These are phyloP conservation scores for Cygnus atratus DNA, from an alignment of 2,113 vertebrate genomes.

Conservation along the genomic window DNA sequence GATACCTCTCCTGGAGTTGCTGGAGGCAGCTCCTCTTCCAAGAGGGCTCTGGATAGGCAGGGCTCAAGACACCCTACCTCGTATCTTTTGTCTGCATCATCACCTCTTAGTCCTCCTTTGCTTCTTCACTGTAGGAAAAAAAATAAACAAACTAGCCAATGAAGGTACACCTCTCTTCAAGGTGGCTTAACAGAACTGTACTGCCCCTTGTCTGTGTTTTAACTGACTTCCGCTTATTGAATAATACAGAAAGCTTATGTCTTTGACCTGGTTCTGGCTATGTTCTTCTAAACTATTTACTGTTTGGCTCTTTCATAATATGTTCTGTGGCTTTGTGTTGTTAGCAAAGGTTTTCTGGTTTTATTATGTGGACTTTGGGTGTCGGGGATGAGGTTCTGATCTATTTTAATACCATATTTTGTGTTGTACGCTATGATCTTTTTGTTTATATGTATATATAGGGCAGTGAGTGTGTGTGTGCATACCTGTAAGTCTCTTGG, in stretches of 20 bases:
- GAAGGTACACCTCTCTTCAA: not conserved
- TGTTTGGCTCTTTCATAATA: not conserved
- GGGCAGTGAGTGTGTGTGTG: not conserved
- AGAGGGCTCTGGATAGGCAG: not conserved
- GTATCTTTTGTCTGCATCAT: not conserved
- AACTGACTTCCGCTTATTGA: not conserved
- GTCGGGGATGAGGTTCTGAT: not conserved
- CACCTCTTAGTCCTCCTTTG: not conserved
- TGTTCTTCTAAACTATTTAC: not conserved
- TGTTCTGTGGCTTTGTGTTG: not conserved
- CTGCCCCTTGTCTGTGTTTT: not conserved
- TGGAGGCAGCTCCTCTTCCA: not conserved
- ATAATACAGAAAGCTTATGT: not conserved
- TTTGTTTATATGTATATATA: not conserved
- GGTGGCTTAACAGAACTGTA: accelerated
- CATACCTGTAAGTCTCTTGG: not conserved
- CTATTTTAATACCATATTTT: not conserved
- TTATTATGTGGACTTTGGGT: not conserved
- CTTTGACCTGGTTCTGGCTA: not conserved
- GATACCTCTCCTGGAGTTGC: not conserved
- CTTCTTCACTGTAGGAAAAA: not conserved
- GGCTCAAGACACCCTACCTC: not conserved
- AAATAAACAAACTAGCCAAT: not conserved
- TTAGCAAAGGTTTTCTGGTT: not conserved
- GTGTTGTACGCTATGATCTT: not conserved